Conservation (phyloP, 2,888 invertebrate species). For the Cabera pusaria region DNA sequence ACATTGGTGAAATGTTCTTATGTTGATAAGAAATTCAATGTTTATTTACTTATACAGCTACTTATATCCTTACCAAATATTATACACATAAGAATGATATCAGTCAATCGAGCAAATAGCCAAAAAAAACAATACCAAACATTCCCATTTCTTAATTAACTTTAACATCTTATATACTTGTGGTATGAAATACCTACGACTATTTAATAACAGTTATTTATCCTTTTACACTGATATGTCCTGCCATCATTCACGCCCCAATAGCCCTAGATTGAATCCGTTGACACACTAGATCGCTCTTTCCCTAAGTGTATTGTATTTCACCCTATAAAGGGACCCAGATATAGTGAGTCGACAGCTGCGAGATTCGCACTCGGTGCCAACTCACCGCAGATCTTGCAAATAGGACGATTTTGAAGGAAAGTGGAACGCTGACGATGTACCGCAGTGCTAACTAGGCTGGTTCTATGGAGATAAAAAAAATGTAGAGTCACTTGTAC, state of each 20-base stretch:
- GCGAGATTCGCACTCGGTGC: slow-evolving; percentile 57
- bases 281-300: slow-evolving; percentile 2
- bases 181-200: too few species aligned
- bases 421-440: slow-evolving; percentile 13
- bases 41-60: too few species aligned
- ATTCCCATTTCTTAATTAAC: too few species aligned
- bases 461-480: slow-evolving; percentile 6
- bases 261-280: neutral
- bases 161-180: too few species aligned
- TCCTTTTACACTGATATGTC: neutral
- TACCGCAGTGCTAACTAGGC: slow-evolving; percentile 10
- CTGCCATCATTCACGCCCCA: neutral
- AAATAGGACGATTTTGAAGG: slow-evolving; percentile 19
- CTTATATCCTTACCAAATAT: too few species aligned
- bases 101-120: too few species aligned
- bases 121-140: too few species aligned
- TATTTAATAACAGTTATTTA: neutral
- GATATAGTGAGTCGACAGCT: slow-evolving; percentile 39
- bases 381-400: slow-evolving; percentile 45
- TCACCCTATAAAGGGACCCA: slow-evolving; percentile 28
- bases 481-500: too few species aligned
- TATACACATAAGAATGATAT: too few species aligned
- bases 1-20: too few species aligned
- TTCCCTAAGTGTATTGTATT: slow-evolving; percentile 3
- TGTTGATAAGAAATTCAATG: too few species aligned